Percentiles rank a stretch among this genome's conserved stretches.
These are phyloP conservation scores for Myodes glareolus DNA, from an alignment of 2,113 vertebrate genomes.

Conservation along the genomic window DNA sequence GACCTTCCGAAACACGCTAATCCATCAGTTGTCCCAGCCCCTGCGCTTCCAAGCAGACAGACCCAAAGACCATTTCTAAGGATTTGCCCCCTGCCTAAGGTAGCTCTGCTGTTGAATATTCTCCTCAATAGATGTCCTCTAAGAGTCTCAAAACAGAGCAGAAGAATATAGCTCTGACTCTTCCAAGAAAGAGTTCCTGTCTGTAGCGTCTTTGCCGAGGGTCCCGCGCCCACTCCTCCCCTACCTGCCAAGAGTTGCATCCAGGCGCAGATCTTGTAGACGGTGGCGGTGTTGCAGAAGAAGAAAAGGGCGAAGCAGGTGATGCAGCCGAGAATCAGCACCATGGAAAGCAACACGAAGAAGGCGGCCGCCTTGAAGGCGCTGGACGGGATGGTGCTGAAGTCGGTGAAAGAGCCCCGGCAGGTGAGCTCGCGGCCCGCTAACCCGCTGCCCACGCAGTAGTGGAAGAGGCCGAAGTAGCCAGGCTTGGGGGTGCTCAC, in stretches of 20 bases:
- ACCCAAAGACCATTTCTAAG: neutral
- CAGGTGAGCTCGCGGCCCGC: conserved; percentile 94
- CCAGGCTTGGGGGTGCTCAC: conserved; percentile 95
- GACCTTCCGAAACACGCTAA: neutral
- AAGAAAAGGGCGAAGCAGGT: conserved; percentile 97
- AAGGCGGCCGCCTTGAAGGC: conserved; percentile 96
- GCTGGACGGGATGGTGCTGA: conserved; percentile 96
- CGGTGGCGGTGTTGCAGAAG: conserved; percentile 98
- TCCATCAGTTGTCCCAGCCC: neutral
- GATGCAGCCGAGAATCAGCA: conserved; percentile 97
- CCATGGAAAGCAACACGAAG: conserved; percentile 98
- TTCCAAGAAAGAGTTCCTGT: neutral
- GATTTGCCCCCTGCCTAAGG: neutral
- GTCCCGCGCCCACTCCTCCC: conserved; percentile 48
- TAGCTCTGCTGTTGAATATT: neutral
- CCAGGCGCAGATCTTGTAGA: conserved; percentile 99
- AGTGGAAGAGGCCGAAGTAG: conserved; percentile 98
- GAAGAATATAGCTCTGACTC: neutral
- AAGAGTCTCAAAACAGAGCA: neutral
- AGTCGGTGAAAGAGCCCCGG: conserved; percentile 96
- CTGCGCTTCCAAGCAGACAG: neutral
- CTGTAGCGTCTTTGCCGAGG: neutral
- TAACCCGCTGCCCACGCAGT: conserved; percentile 94
- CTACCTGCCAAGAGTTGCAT: conserved; percentile 98
- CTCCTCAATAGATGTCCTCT: neutral